These are phyloP conservation scores for Anguilla pacifica DNA, from an alignment of 2,797 vertebrate species.

Conservation along the genomic window DNA sequence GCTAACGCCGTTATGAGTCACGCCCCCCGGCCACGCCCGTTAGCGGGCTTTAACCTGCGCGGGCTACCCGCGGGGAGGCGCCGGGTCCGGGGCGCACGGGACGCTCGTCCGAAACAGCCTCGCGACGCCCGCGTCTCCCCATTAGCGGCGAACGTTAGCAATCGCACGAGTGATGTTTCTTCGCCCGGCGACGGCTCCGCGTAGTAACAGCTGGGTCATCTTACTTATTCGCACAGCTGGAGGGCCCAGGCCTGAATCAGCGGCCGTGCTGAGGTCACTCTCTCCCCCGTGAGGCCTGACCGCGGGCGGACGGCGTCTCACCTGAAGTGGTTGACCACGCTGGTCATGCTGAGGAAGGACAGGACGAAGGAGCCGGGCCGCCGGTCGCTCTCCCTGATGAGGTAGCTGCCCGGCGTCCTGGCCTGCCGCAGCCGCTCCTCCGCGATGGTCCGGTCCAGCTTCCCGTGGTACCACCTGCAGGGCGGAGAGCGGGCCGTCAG, in stretches of 20 bases:
- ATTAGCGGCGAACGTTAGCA: background rate
- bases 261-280: background rate
- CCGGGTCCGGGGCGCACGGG: background rate
- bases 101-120: background rate
- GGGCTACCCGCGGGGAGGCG: background rate
- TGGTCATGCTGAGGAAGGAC: slow-evolving; percentile 97
- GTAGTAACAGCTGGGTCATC: background rate
- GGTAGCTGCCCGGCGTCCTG: slow-evolving; percentile 92
- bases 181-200: background rate
- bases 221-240: background rate
- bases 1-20: background rate
- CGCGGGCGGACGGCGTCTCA: slow-evolving; percentile 53
- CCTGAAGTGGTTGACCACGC: slow-evolving; percentile 98
- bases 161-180: background rate
- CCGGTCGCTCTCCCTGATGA: slow-evolving; percentile 98
- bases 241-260: background rate
- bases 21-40: too few relatives aligned
- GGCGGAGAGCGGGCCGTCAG: background rate
- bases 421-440: slow-evolving; percentile 97
- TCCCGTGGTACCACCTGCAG: slow-evolving; percentile 98
- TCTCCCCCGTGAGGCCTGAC: background rate
- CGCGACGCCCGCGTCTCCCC: background rate
- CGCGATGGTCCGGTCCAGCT: slow-evolving; percentile 96
- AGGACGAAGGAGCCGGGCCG: slow-evolving; percentile 98
- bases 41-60: background rate